These are phyloP conservation scores for Heliconius hortense DNA, from an alignment of 2,888 invertebrate genomes.

Conservation along the genomic window DNA sequence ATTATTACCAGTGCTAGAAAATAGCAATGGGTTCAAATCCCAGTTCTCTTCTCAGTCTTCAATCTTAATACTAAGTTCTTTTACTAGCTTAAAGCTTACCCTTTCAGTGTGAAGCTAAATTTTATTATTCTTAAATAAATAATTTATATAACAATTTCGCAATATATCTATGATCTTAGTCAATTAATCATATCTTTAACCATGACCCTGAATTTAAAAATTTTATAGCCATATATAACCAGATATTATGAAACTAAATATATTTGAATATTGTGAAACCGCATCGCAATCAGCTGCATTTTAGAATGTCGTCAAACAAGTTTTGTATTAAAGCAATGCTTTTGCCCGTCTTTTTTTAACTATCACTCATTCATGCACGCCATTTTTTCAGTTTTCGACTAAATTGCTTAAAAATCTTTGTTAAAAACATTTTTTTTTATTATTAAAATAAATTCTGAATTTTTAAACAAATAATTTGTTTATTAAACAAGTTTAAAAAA, in stretches of 20 bases:
- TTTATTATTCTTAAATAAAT: no score
- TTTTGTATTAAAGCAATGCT: constrained; percentile 24
- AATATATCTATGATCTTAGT: neutral
- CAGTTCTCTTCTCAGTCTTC: no score
- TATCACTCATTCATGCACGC: neutral
- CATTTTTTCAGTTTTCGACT: neutral
- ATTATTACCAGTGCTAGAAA: no score
- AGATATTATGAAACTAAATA: constrained; percentile 25
- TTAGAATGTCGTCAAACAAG: constrained; percentile 37
- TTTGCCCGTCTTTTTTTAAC: constrained; percentile 25
- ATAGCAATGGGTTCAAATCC: neutral
- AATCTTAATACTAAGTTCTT: neutral
- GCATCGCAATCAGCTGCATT: constrained; percentile 33
- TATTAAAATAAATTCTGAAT: no score
- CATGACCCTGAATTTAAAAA: constrained; percentile 6
- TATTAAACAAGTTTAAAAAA: no score
- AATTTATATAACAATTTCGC: neutral
- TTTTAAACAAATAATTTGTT: no score
- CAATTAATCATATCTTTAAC: neutral
- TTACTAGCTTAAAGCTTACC: no score
- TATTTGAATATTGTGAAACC: constrained; percentile 38
- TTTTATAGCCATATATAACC: constrained; percentile 3
- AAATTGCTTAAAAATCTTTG: neutral
- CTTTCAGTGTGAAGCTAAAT: neutral
- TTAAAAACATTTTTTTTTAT: no score